Evolutionary conservation across 2,113 vertebrate species (phyloP).

Genomic region (Alethe castanea): DNA sequence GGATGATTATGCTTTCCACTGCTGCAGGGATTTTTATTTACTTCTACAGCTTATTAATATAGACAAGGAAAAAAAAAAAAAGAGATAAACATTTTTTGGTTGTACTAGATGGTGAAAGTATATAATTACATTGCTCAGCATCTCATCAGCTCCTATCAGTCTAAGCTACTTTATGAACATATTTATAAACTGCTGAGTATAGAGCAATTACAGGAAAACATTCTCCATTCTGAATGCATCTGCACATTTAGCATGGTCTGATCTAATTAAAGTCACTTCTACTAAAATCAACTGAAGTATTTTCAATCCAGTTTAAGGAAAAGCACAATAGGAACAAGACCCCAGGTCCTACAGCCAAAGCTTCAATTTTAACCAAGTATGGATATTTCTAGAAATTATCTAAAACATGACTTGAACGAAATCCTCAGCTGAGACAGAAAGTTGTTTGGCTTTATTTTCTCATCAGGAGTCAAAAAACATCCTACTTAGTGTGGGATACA

Average conservation of each 20-base stretch:
- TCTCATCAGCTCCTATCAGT: constrained; percentile 32
- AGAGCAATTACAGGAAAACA: constrained; percentile 1
- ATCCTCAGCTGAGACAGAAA: not conserved
- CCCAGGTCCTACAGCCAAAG: not conserved
- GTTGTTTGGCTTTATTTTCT: not conserved
- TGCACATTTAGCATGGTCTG: constrained; percentile 7
- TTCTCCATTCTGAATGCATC: constrained; percentile 30
- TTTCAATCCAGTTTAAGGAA: constrained; percentile 18
- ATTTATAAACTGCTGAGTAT: constrained; percentile 7
- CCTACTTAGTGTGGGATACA: not conserved
- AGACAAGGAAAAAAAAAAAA: constrained; percentile 37
- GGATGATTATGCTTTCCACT: constrained; percentile 40
- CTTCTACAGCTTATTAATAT: constrained; percentile 49
- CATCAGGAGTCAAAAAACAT: not conserved
- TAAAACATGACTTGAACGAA: not conserved
- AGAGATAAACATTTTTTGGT: constrained; percentile 13
- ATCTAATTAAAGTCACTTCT: constrained; percentile 36
- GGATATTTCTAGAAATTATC: not conserved
- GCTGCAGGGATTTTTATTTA: constrained; percentile 56
- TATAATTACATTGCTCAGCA: constrained; percentile 39
- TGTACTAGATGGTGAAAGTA: constrained; percentile 24
- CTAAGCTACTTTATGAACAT: constrained; percentile 42
- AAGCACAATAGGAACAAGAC: not conserved
- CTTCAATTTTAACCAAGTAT: not conserved
- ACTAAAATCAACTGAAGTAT: not conserved